Evolutionary conservation across 2,888 invertebrate genomes (phyloP).

Genomic region (Eurytoma californica): DNA sequence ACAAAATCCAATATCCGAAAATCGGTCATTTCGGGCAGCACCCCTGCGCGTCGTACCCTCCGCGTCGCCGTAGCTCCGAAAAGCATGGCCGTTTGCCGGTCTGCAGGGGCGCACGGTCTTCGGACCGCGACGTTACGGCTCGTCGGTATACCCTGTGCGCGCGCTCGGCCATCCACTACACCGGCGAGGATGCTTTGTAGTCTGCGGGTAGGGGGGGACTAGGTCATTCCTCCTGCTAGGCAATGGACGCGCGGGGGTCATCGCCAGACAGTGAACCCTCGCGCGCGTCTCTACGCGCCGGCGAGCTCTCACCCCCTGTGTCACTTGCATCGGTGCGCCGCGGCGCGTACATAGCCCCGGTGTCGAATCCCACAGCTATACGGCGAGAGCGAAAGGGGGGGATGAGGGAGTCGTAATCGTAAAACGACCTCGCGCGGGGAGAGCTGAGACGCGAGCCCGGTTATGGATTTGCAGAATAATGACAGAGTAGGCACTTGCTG

Average conservation of each 20-base stretch:
- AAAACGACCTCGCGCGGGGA: slow-evolving; percentile 9
- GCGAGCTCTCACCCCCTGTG: slow-evolving; percentile 1
- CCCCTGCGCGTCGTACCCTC: slow-evolving; percentile 19
- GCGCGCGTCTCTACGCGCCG: not conserved
- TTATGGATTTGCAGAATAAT: slow-evolving; percentile 19
- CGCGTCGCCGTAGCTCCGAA: not conserved
- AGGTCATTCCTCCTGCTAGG: slow-evolving; percentile 49
- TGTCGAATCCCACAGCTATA: too few species aligned
- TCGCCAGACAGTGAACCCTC: slow-evolving; percentile 41
- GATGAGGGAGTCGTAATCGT: slow-evolving; percentile 24
- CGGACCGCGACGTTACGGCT: not conserved
- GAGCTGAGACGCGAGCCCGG: not conserved
- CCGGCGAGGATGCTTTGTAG: not conserved
- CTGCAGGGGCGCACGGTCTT: slow-evolving; percentile 38
- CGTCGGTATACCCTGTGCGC: too few species aligned
- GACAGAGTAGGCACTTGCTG: not conserved
- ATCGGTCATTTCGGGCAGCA: not conserved
- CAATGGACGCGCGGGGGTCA: slow-evolving; percentile 22
- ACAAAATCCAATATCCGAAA: too few species aligned
- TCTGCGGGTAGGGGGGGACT: slow-evolving; percentile 28
- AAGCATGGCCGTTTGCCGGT: slow-evolving; percentile 25
- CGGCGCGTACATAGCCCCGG: not conserved
- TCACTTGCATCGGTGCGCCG: slow-evolving; percentile 9
- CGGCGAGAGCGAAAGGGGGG: not conserved
- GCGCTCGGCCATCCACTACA: too few species aligned